phyloP scores from a whole-genome alignment of 1,140 invertebrate genomes.

The Apis mellifera region Amel_HAv3.1 CM009942.2:9796501-9797000 shows the following conservation, averaged over 20 bases:
- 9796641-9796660: too few relatives aligned
- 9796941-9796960: conserved; percentile 30
- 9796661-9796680: too few relatives aligned
- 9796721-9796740: neutral
- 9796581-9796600: too few relatives aligned
- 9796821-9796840: neutral
- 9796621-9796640: too few relatives aligned
- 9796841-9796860: neutral
- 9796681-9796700: too few relatives aligned
- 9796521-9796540: too few relatives aligned
- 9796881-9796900: neutral
- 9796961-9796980: conserved; percentile 63
- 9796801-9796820: too few relatives aligned
- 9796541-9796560: neutral
- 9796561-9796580: neutral
- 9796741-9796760: neutral
- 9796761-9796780: neutral
- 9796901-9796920: neutral
- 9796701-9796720: neutral
- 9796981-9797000: conserved; percentile 66
- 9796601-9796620: too few relatives aligned
- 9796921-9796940: conserved; percentile 60
- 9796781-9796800: too few relatives aligned
- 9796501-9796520: too few relatives aligned
- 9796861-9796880: neutral